Evolutionary conservation across 1,140 invertebrate species (phyloP), one percentile per base, ranked within the genome.

Genomic region (Sycobia sp.): DNA sequence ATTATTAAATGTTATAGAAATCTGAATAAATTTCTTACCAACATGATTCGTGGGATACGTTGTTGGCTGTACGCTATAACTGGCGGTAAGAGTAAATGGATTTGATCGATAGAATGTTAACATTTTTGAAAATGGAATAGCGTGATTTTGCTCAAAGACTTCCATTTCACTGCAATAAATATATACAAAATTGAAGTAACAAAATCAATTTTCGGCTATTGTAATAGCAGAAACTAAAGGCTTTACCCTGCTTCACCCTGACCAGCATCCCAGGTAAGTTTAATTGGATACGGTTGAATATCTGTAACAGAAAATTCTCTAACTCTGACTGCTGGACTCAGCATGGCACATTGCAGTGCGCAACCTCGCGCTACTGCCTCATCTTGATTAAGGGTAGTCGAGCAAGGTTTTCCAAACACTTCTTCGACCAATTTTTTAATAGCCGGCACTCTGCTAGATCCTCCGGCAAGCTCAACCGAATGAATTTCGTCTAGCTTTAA

Each of bases 321-420:
- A 34, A 99, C 96, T 76, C 95, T 89, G 69, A 99, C 95, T 18
- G 94, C 95, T 29, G 97, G 97, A 65, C 93, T 97, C 59, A 99
- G 84, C 84, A 99, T 98, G 9, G 97, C 97, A 83, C 93, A 98
- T 77, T 97, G 95, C 32, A 99, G 82, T 27, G 97, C 96, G 81
- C 96, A 98, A 1, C 97, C 97, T 55, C 97, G 87, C 8, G 96
- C 87, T 9, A 99, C 95, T 25, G 97, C 93, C 82, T 99, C 98
- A 80, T 99, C 97, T 77, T 97, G 91, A 82, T 99, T 99, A 25
- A 99, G 80, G 14, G 97, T 99, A 1, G 97, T 99, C 41, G 93
- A 96, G 16, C 94, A 88, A 49, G 88, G 84, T 73, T 94, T 93
- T 16, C 88, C 87, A 78, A 96, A 97, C 0, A 95, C 87, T 76